Base-by-base conservation (phyloP, 2,113 vertebrate species). In the Nothocercus nigrocapillus region DNA sequence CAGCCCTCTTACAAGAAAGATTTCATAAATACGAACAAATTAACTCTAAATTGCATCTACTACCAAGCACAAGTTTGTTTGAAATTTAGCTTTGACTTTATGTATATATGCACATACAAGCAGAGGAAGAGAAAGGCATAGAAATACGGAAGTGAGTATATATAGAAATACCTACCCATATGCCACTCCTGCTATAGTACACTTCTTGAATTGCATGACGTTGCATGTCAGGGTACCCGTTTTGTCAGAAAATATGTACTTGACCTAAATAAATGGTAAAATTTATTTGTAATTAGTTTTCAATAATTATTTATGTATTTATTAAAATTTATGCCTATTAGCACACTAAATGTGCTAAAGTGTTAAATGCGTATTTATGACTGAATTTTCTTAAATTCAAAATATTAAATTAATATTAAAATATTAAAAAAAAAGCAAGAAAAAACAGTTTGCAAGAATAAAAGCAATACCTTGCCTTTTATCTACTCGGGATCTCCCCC, bases 191-290 rank as follows among this genome's bases (percentile, higher is more conserved):
- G 99, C 99, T 47, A 99, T 97, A 36, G 99, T 99, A 95, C 99
- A 99, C 96, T 99, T 99, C 98, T 99, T 99, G 97, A 99, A 99
- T 84, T 99, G 99, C 99, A 99, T 99, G 70, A 99, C 98, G 30
- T 99, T 99, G 97, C 99, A 99, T 2, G 99, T 99, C 96, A 99
- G 97, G n/a, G 99, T 99, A 40, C 99, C 99, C 3, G 99, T 99
- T 97, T 99, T 99, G 98, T 99, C 99, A 51, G 99, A 99, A 98
- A 99, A 99, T 96, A 99, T 99, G 96, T 99, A 99, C 97, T 99
- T 99, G 83, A 99, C 99, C 99, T 99, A 96, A 84, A 96, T 56
- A 51, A 88, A 88, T n/a, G 24, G 87, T 59, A 88, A 92, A 96
- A 89, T n/a, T 73, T 5, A 85, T 95, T 86, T 90, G 38, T 62